These are phyloP conservation scores for Drosophila rufa DNA, from an alignment of 1,140 invertebrate species.

Conservation along the genomic window DNA sequence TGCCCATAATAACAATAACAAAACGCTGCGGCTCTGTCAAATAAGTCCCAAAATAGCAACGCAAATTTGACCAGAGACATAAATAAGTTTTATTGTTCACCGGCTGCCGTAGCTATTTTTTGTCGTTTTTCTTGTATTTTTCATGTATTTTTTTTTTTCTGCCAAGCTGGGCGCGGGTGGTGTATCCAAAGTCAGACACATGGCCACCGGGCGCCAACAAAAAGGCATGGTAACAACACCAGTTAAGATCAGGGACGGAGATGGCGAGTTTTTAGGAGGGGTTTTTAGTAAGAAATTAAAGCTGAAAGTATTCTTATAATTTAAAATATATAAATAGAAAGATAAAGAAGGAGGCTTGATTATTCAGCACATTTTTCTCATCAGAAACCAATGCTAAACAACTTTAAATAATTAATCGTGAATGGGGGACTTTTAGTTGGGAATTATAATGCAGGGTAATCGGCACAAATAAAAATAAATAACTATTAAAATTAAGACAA, in stretches of 20 bases:
- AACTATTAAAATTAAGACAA: too few relatives aligned
- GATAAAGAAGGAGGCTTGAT: too few relatives aligned
- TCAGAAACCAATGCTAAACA: too few relatives aligned
- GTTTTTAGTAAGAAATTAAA: not conserved
- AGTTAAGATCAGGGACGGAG: not conserved
- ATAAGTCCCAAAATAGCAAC: conserved; percentile 80
- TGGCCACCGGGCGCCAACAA: conserved; percentile 56
- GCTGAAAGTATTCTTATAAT: too few relatives aligned
- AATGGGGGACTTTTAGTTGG: too few relatives aligned
- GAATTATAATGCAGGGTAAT: too few relatives aligned
- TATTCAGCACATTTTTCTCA: too few relatives aligned
- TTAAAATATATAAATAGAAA: too few relatives aligned
- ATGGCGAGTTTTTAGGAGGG: not conserved
- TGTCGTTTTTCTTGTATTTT: conserved; percentile 16
- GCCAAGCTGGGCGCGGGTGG: conserved; percentile 57
- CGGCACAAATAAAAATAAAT: too few relatives aligned
- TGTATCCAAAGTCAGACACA: conserved; percentile 36
- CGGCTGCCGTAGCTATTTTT: conserved; percentile 23
- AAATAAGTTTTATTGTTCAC: conserved; percentile 84
- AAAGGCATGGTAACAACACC: conserved; percentile 9
- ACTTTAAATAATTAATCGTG: too few relatives aligned
- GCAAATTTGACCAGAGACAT: conserved; percentile 82
- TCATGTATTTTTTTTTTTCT: conserved; percentile 6
- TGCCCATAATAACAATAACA: conserved; percentile 58
- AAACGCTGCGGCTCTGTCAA: conserved; percentile 79